phyloP scores from a whole-genome alignment of 2,797 vertebrate genomes.

The Manis pentadactyla region DNA sequence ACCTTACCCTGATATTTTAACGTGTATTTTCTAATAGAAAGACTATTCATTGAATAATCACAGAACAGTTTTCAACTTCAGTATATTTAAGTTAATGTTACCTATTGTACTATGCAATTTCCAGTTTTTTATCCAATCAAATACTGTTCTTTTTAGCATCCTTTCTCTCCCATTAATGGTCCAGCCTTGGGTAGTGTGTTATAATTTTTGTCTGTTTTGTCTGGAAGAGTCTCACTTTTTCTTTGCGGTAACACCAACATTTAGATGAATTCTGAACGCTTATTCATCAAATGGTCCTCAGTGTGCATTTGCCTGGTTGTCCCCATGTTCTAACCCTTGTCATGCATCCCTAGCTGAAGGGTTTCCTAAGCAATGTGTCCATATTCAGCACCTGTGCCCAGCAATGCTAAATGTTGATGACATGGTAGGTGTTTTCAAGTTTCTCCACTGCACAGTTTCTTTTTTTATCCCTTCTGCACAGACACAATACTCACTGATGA shows the following conservation, averaged over 20 bases:
- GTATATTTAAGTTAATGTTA: not conserved
- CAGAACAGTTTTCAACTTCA: not conserved
- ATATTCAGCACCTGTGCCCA: not conserved
- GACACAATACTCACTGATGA: too few relatives aligned
- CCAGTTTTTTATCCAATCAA: not conserved
- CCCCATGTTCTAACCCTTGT: not conserved
- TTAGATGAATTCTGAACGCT: not conserved
- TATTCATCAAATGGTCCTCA: not conserved
- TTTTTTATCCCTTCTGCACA: not conserved
- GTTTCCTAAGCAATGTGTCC: not conserved
- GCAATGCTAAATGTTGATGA: not conserved
- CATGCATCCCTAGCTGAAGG: not conserved
- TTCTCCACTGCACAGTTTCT: not conserved
- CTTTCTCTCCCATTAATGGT: not conserved
- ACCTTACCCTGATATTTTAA: not conserved
- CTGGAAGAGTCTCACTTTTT: not conserved
- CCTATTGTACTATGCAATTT: not conserved
- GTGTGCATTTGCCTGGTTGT: not conserved
- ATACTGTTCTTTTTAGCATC: not conserved
- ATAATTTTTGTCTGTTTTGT: not conserved
- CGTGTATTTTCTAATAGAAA: not conserved
- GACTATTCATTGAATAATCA: not conserved
- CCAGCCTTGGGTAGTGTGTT: too few relatives aligned
- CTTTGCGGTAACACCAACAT: not conserved
- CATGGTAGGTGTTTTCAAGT: not conserved